Percentiles rank a stretch among this genome's conserved stretches.
Conservation (phyloP, 2,888 invertebrate species). For the Bimastos eiseni region DNA sequence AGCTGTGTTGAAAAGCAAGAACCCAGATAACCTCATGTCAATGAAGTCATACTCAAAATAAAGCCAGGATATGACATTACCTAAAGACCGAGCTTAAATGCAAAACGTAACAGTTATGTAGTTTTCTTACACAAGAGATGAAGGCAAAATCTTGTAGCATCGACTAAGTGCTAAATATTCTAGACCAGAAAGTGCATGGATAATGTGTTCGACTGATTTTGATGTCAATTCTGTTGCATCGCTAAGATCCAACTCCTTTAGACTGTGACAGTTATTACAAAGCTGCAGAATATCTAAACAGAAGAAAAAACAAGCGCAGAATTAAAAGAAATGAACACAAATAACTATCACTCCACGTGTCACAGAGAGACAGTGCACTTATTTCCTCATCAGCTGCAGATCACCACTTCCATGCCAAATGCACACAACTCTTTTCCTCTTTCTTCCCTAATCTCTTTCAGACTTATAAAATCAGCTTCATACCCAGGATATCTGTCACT, state of each 20-base stretch:
- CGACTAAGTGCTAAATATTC: constrained; percentile 70
- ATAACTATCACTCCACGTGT: background rate
- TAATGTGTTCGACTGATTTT: constrained; percentile 68
- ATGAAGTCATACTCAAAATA: background rate
- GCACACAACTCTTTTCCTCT: background rate
- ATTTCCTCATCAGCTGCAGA: background rate
- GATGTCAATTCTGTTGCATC: constrained; percentile 78
- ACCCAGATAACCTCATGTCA: too few species aligned
- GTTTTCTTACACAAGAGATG: constrained; percentile 73
- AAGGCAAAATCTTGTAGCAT: constrained; percentile 77
- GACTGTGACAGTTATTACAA: constrained; percentile 71
- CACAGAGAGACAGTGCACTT: background rate
- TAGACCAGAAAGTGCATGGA: constrained; percentile 64
- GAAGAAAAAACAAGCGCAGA: background rate
- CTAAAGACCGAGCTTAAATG: background rate
- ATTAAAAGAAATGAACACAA: background rate
- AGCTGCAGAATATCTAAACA: constrained; percentile 73
- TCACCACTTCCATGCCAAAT: background rate
- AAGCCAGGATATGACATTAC: background rate
- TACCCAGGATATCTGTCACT: background rate
- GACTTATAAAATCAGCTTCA: background rate
- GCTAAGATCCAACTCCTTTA: constrained; percentile 84
- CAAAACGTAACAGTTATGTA: background rate
- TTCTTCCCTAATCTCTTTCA: background rate
- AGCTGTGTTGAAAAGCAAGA: too few species aligned